Conservation (phyloP, 2,113 vertebrate species). For the Scolopax mira region DNA sequence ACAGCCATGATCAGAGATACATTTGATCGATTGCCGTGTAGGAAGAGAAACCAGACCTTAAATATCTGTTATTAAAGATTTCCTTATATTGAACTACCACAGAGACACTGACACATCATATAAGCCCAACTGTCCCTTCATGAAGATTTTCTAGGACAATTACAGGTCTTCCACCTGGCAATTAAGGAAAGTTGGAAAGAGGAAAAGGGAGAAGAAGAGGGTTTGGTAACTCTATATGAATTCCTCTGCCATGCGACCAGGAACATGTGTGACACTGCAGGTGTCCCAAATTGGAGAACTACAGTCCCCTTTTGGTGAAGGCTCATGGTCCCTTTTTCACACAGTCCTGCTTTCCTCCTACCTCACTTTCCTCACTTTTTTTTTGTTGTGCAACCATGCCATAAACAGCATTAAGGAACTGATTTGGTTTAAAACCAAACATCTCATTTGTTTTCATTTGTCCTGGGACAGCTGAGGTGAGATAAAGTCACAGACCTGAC, state of each 20-base stretch:
- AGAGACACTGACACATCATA: neutral
- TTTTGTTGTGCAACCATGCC: neutral
- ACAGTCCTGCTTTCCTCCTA: neutral
- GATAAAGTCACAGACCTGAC: neutral
- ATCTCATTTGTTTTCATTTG: neutral
- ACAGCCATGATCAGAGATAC: neutral
- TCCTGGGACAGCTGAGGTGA: neutral
- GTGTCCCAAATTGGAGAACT: neutral
- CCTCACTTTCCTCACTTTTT: neutral
- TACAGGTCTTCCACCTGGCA: neutral
- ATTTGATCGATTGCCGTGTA: neutral
- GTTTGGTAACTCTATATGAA: fast-evolving
- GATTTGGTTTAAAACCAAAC: neutral
- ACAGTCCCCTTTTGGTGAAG: neutral
- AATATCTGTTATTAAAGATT: neutral
- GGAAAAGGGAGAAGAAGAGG: neutral
- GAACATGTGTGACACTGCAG: neutral
- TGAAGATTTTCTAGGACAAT: neutral
- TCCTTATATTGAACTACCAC: neutral
- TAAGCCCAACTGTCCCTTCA: neutral
- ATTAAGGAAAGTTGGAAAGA: neutral
- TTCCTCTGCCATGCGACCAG: neutral
- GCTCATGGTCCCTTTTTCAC: neutral
- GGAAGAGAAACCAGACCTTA: neutral
- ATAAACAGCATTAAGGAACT: neutral